A percentile compares a stretch with the other conserved stretches of the same genome.
phyloP scores from a whole-genome alignment of 2,113 vertebrate genomes.

The Saccopteryx leptura region DNA sequence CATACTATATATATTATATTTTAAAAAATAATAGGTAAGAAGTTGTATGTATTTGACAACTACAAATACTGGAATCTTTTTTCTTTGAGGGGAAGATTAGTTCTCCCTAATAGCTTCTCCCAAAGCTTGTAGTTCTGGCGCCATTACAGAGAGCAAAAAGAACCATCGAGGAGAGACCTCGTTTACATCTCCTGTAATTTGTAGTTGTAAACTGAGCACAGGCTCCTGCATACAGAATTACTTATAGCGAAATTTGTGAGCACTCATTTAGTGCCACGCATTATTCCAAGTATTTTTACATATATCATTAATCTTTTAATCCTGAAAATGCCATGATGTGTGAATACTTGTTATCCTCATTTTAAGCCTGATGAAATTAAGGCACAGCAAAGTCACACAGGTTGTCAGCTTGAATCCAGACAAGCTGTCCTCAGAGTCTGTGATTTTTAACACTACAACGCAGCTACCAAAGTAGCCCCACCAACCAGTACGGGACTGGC shows the following conservation, averaged over 20 bases:
- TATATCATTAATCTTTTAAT: slow-evolving; percentile 21
- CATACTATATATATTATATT: neutral
- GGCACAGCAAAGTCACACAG: neutral
- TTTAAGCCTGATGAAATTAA: slow-evolving; percentile 10
- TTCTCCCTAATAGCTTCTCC: slow-evolving; percentile 29
- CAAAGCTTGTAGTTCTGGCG: neutral
- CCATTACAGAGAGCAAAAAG: neutral
- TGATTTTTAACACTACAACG: neutral
- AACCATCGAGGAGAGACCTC: neutral
- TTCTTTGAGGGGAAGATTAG: neutral
- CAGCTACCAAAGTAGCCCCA: neutral
- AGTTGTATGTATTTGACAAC: neutral
- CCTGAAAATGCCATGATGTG: neutral
- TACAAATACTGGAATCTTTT: neutral
- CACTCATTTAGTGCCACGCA: neutral
- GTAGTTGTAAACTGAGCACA: neutral
- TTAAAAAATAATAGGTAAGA: slow-evolving; percentile 38
- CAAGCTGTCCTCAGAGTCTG: neutral
- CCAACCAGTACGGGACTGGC: neutral
- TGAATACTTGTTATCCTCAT: neutral
- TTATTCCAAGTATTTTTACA: neutral
- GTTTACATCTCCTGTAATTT: neutral
- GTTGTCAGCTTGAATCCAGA: neutral
- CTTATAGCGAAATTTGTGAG: neutral
- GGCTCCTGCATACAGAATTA: neutral